Conservation (phyloP, 2,797 vertebrate genomes). For the Ara ararauna region DNA sequence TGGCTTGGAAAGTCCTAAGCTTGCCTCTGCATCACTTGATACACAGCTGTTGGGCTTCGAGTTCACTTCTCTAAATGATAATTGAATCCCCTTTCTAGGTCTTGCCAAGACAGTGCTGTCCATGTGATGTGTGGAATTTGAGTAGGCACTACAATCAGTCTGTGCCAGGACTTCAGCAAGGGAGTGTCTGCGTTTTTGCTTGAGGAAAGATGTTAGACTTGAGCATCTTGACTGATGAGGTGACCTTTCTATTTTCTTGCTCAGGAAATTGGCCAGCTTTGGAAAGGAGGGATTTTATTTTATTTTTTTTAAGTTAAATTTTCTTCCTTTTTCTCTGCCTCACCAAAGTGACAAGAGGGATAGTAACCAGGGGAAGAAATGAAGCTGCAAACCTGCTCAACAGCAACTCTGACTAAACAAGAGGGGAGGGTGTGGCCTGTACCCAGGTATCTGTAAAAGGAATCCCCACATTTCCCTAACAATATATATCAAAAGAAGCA, state of each 20-base stretch:
- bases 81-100: background rate
- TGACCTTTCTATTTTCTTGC: background rate
- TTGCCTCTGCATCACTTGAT: background rate
- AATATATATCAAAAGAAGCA: background rate
- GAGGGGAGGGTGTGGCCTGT: background rate
- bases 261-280: background rate
- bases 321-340: background rate
- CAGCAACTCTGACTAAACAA: background rate
- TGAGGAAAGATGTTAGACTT: background rate
- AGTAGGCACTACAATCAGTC: background rate
- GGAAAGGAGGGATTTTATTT: background rate
- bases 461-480: background rate
- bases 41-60: background rate
- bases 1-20: background rate
- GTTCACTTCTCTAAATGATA: background rate
- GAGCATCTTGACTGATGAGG: background rate
- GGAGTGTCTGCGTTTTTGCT: background rate
- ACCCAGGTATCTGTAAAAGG: background rate
- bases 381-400: background rate
- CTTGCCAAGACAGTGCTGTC: background rate
- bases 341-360: background rate
- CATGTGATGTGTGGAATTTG: fast-evolving
- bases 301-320: background rate
- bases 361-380: background rate
- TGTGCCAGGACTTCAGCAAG: background rate